Evolutionary conservation across 2,113 vertebrate genomes (phyloP).

Genomic region (Syngnathus floridae): DNA sequence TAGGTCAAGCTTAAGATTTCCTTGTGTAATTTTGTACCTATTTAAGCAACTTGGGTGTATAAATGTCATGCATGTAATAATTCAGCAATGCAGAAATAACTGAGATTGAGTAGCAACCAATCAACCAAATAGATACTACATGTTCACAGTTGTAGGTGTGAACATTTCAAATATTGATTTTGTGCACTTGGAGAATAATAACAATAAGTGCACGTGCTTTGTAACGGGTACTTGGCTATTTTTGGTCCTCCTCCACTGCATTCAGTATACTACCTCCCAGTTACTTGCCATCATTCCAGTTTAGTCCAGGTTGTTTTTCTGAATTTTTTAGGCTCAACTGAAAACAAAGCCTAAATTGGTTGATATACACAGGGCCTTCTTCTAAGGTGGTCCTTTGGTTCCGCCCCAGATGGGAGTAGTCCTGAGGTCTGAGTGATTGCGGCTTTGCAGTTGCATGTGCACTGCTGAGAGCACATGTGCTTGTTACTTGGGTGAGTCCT

Average conservation of each 20-base stretch:
- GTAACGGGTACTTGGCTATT: conserved; percentile 1
- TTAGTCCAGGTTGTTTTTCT: neutral
- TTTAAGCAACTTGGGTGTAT: conserved; percentile 31
- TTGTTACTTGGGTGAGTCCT: conserved; percentile 31
- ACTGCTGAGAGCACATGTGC: conserved; percentile 39
- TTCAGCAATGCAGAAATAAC: conserved; percentile 12
- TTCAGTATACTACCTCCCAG: conserved; percentile 35
- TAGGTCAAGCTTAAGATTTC: conserved; percentile 28
- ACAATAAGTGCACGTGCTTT: neutral
- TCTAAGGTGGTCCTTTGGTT: conserved; percentile 45
- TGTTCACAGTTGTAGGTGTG: neutral
- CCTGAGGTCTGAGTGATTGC: conserved; percentile 46
- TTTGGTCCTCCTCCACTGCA: neutral
- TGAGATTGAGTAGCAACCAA: conserved; percentile 27
- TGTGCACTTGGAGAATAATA: neutral
- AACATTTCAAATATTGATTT: neutral
- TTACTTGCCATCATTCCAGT: conserved; percentile 1
- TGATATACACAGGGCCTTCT: conserved; percentile 6
- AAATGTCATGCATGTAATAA: conserved; percentile 30
- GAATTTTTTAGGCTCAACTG: neutral
- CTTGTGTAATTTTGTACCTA: conserved; percentile 40
- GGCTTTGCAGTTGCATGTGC: conserved; percentile 37
- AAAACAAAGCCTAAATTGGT: neutral
- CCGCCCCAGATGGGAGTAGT: conserved; percentile 49
- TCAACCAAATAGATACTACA: neutral